Base-by-base conservation (phyloP, 2,113 vertebrate species). In the Lophotis ruficrista region DNA sequence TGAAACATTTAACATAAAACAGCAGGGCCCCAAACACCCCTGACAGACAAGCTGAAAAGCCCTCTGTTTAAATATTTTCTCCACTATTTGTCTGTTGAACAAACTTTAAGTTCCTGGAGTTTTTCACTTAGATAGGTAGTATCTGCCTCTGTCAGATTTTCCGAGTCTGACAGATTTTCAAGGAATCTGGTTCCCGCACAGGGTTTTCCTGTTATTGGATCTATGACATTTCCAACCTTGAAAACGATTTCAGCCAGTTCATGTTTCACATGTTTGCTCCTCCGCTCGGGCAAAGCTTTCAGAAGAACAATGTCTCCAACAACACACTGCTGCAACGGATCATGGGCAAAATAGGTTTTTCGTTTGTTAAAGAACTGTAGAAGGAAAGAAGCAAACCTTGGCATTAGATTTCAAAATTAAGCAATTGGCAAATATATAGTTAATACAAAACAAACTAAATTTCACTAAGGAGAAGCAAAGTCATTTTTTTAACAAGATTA, bases 281-380 rank as follows among this genome's bases (percentile, higher is more conserved):
- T 98, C 28, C 98, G 88, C 86, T 99, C 98, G 7, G 98, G 97
- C 77, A 99, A 96, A 62, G 99, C 99, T 96, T 98, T 99, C 93
- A 99, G 98, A 45, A 99, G 99, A 75, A 99, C 99, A 9, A 99
- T 97, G 90, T 99, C 99, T 91, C 99, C 99, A 53, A 99, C 94
- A 3, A 98, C 98, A 97, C 99, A 99, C 95, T 99, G 99, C 93
- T 98, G 97, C 96, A 99, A 96, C 3, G 98, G 98, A 83, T 99
- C 99, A 1, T 99, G 99, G 68, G 99, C 99, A 97, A 99, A 99
- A 94, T 99, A 99, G 2, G 99, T 99, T 98, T 99, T 99, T 78
- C 99, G 98, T 96, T 99, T 99, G 98, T 99, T 99, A 97, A 98
- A 99, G 97, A 98, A 99, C 99, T 99, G 96, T 20, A 38, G 91